A percentile compares a stretch with the other conserved stretches of the same genome.
phyloP scores from a whole-genome alignment of 2,113 vertebrate genomes.

The Ailurus styani region DNA sequence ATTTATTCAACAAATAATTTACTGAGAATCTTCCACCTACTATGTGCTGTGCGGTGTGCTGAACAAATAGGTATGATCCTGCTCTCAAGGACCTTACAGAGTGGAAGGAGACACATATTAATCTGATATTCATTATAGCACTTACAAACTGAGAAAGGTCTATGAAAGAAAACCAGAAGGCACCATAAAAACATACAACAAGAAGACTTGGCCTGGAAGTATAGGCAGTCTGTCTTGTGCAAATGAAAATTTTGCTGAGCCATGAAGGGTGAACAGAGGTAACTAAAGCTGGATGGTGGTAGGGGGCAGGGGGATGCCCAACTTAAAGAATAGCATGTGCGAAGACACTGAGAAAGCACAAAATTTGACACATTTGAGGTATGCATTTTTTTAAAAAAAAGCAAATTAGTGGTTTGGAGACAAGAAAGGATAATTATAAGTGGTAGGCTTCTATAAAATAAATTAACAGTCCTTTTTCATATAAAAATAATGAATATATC shows the following conservation, averaged over 20 bases:
- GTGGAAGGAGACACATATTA: not conserved
- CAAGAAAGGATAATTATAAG: not conserved
- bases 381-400: not conserved
- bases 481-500: not conserved
- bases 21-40: not conserved
- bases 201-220: not conserved
- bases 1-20: not conserved
- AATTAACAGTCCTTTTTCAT: not conserved
- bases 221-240: not conserved
- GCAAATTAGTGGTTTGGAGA: not conserved
- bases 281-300: not conserved
- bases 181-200: not conserved
- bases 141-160: not conserved
- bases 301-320: accelerated
- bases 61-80: not conserved
- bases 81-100: not conserved
- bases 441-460: not conserved
- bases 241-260: not conserved
- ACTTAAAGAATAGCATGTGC: too few relatives aligned
- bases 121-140: not conserved
- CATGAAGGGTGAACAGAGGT: not conserved
- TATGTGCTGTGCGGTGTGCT: not conserved
- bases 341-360: not conserved
- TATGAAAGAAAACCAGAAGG: not conserved
- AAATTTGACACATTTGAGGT: not conserved